These are phyloP conservation scores for Diphyllodes magnificus DNA, from an alignment of 2,113 vertebrate species.

Conservation along the genomic window DNA sequence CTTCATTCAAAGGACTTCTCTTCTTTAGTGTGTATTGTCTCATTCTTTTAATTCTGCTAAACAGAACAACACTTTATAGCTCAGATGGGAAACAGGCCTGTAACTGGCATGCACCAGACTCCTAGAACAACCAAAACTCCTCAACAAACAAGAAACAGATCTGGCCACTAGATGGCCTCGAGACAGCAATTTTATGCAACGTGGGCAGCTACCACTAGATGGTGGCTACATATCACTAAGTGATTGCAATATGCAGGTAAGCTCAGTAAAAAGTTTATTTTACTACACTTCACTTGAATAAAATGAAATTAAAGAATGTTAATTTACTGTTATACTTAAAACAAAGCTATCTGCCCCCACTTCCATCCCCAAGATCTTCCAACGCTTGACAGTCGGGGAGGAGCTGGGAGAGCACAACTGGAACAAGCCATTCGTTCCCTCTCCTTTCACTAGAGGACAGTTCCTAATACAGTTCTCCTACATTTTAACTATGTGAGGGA, in stretches of 20 bases:
- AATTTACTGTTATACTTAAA: background rate
- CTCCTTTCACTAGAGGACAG: background rate
- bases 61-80: background rate
- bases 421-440: background rate
- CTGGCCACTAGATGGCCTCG: background rate
- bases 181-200: conserved; percentile 6
- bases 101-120: background rate
- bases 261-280: background rate
- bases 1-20: background rate
- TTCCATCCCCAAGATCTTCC: background rate
- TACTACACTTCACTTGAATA: background rate
- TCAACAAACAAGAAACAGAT: background rate
- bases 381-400: rapidly evolving
- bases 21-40: background rate
- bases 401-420: background rate
- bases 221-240: conserved; percentile 23
- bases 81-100: background rate
- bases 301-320: background rate
- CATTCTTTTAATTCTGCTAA: background rate
- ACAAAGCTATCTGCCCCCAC: background rate
- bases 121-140: background rate
- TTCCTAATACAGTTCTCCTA: background rate
- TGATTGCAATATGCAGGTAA: background rate
- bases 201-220: conserved; percentile 63
- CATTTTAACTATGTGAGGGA: background rate